Evolutionary conservation across 2,797 vertebrate species (phyloP), one percentile per base, ranked within the genome.

Genomic region (Chanos chanos): DNA sequence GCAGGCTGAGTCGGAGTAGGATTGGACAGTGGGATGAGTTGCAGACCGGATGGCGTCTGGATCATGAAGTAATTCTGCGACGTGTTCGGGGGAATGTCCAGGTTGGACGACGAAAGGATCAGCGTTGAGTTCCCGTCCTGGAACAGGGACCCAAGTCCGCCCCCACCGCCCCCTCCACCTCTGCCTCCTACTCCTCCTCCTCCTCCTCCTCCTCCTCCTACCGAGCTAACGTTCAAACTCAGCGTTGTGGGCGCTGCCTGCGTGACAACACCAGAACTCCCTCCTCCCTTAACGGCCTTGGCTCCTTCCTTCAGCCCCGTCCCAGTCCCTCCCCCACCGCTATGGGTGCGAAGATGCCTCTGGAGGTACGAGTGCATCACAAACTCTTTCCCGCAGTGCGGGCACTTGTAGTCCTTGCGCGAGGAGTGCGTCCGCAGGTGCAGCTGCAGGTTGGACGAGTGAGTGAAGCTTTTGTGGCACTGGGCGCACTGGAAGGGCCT

Each of bases 341-440:
- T 72, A 1, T 95, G 94, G 5, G 93, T 96, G n/a, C 94, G 87
- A 59, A 95, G 88, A 79, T 96, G 94, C 47, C 94, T 83, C 79
- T 95, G 94, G 74, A 96, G 74, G 73, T 95, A 95, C 30, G 94
- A 93, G 60, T 93, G 91, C 92, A 96, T 95, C 76, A 95, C 92
- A 0, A 96, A 97, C 72, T 92, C 92, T 47, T 96, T 95, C 4
- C 88, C 84, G 16, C 94, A 97, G 63, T 92, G 71, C 0, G 90
- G 87, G 73, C 94, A 96, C 74, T 92, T 84, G 63, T 88, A 94
- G 77, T 94, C 93, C 61, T 94, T 91, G 61, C 91, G 89, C 0
- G 90, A 87, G 0, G 93, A 95, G 83, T 96, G 94, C 0, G 94
- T 96, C 66, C 94, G 93, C 57, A 93, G 89, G 77, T 94, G 92